phyloP scores from a whole-genome alignment of 2,113 vertebrate genomes.

The Heterochromis multidens region DNA sequence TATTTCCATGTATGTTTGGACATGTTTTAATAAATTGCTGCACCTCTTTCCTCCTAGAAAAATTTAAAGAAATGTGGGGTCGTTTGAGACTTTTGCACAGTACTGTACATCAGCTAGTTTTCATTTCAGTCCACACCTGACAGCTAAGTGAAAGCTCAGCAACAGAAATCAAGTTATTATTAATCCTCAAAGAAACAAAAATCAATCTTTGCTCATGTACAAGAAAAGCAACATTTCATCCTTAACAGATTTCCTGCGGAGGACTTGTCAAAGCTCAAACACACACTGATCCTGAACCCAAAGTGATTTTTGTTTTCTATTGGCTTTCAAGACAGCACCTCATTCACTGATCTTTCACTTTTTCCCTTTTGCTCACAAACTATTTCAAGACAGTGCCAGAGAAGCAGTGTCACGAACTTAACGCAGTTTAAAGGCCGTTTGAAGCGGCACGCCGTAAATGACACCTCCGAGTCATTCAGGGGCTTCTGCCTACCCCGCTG shows the following conservation, averaged over 20 bases:
- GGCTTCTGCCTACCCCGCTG: background rate
- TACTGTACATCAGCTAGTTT: background rate
- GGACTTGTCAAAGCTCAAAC: background rate
- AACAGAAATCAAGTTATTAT: background rate
- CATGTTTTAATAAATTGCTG: background rate
- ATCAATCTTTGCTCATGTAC: background rate
- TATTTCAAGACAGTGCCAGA: background rate
- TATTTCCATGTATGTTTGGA: background rate
- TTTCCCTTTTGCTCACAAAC: background rate
- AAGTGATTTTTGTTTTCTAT: background rate
- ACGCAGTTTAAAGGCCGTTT: constrained; percentile 18
- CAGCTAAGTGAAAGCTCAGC: background rate
- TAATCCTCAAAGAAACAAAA: background rate
- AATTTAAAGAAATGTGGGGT: no score
- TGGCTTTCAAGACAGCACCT: background rate
- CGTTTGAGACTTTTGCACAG: background rate
- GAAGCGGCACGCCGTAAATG: background rate
- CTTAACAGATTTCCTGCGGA: background rate
- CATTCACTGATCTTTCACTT: background rate
- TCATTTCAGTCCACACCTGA: background rate
- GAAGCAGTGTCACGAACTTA: background rate
- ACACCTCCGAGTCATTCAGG: constrained; percentile 23
- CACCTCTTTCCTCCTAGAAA: background rate
- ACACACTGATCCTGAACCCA: background rate
- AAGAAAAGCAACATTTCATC: background rate